Evolutionary conservation across 2,888 invertebrate genomes (phyloP).

Genomic region (Elmis aenea): DNA sequence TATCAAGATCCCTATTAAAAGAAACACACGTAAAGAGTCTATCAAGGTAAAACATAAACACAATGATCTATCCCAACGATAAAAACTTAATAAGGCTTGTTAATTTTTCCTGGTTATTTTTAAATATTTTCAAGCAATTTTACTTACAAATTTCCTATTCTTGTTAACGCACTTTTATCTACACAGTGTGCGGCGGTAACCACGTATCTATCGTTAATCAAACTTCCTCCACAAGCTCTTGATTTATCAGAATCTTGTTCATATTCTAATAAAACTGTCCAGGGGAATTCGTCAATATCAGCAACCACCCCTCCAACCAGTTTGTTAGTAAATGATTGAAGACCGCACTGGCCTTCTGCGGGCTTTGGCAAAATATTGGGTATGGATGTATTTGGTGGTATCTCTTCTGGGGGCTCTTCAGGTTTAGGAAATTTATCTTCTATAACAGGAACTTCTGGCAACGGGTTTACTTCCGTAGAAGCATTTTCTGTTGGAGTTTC

Average conservation of each 20-base stretch:
- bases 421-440: no score
- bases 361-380: conserved; percentile 9
- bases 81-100: conserved; percentile 1
- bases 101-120: not conserved
- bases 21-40: no score
- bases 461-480: no score
- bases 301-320: conserved; percentile 41
- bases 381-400: conserved; percentile 1
- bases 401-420: not conserved
- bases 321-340: conserved; percentile 10
- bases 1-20: no score
- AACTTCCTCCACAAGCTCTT: conserved; percentile 53
- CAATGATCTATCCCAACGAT: not conserved
- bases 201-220: conserved; percentile 55
- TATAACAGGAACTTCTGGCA: no score
- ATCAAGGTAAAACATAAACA: no score
- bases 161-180: conserved; percentile 30
- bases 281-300: conserved; percentile 57
- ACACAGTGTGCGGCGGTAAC: conserved; percentile 63
- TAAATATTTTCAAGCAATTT: no score
- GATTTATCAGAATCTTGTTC: not conserved
- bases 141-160: conserved; percentile 56
- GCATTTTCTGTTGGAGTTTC: no score
- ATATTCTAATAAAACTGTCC: conserved; percentile 58
- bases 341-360: conserved; percentile 11